Base-by-base conservation (phyloP, 2,797 vertebrate species). In the Myripristis murdjan region DNA sequence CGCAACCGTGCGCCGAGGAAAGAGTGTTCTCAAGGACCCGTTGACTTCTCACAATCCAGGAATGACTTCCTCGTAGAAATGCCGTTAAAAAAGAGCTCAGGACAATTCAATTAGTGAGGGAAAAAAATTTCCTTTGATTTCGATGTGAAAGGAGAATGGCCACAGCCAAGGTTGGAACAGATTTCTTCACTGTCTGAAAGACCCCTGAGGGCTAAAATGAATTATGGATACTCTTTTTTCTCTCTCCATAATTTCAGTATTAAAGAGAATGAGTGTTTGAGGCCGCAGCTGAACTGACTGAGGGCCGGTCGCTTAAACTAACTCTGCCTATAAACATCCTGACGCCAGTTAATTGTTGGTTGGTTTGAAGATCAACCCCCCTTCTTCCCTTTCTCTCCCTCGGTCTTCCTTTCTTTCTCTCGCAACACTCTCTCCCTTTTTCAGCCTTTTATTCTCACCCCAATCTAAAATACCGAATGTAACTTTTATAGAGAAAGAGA, bases 301-400 rank as follows among this genome's bases (percentile, higher is more conserved):
- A 84, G 70, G 85, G 85, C 90, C 75, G 79, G 88, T 79, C 79
- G 76, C 90, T 88, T 93, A 92, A 95, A 93, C 87, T 93, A 93
- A 93, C 73, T 89, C 85, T 64, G 81, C 73, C 88, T 88, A 81
- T 92, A 95, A 95, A 94, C 87, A 95, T 88, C 91, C 87, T 66
- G 92, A 93, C 82, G 87, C 84, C 93, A 93, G 87, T 90, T 95
- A 94, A 95, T 93, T 94, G 91, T 88, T 93, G 89, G 62, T 59
- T 90, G 76, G 86, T 95, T 92, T 95, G 87, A 94, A 94, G 87
- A 91, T 77, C 84, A 60, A 35, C 53, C 63, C 46, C 61, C 67
- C 57, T 56, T 22, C 23, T 33, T 26, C 58, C 46, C 69, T 61
- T 56, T 70, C 57, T 58, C 31, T 55, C 54, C 52, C 52, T 54